A percentile compares a stretch with the other conserved stretches of the same genome.
Evolutionary conservation across 2,113 vertebrate genomes (phyloP).

Genomic region (Chauna torquata): DNA sequence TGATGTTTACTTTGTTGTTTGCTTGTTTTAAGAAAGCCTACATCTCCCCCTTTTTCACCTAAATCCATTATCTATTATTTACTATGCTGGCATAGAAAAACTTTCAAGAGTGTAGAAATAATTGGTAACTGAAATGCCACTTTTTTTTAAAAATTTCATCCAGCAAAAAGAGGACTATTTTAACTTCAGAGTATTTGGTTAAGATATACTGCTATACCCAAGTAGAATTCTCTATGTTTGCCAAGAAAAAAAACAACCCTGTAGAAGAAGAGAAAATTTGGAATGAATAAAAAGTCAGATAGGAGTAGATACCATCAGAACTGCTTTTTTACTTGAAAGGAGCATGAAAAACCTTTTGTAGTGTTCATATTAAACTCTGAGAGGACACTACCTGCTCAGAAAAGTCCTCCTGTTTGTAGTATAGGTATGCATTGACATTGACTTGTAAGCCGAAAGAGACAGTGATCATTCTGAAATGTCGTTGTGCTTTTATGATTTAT

Average conservation of each 20-base stretch:
- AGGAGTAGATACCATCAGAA: conserved; percentile 23
- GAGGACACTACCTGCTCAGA: neutral
- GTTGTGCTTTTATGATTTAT: neutral
- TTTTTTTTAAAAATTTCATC: neutral
- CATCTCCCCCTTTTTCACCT: neutral
- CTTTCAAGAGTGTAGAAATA: neutral
- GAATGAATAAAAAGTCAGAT: conserved; percentile 22
- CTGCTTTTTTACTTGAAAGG: conserved; percentile 16
- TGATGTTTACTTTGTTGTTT: neutral
- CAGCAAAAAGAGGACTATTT: neutral
- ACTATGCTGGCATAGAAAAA: neutral
- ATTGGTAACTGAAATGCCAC: neutral
- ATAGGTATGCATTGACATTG: neutral
- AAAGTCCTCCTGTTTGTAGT: neutral
- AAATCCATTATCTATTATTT: neutral
- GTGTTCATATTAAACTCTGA: neutral
- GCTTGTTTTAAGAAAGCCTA: neutral
- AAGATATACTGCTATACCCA: conserved; percentile 11
- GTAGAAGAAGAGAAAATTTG: conserved; percentile 8
- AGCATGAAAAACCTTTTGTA: conserved; percentile 9
- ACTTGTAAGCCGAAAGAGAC: neutral
- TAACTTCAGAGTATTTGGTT: conserved; percentile 15
- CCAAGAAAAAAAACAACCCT: neutral
- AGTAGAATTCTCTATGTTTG: conserved; percentile 30
- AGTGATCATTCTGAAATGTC: neutral